Conservation (phyloP, 1,140 invertebrate genomes). For the Telenomus remus region DNA sequence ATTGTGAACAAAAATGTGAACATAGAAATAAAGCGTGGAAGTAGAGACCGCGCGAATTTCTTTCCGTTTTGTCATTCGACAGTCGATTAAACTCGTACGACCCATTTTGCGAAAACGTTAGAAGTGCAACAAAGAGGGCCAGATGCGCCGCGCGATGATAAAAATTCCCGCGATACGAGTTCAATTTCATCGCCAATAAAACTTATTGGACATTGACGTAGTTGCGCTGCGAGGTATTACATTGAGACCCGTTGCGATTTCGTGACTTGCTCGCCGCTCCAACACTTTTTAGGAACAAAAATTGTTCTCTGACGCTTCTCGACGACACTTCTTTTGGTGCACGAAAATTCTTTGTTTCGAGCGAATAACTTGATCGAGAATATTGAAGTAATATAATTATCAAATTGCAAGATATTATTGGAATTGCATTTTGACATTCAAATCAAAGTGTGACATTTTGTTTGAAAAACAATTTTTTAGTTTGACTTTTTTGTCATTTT, state of each 20-base stretch:
- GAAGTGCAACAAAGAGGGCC: slow-evolving; percentile 11
- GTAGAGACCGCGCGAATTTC: slow-evolving; percentile 1
- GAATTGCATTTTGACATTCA: no score
- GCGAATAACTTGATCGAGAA: no score
- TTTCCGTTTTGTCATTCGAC: slow-evolving; percentile 39
- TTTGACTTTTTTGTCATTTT: no score
- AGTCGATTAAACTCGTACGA: slow-evolving; percentile 51
- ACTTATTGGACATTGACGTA: slow-evolving; percentile 38
- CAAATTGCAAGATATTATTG: no score
- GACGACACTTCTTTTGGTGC: slow-evolving; percentile 7
- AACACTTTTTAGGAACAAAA: slow-evolving; percentile 25
- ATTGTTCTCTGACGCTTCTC: background rate
- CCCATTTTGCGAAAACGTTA: slow-evolving; percentile 32
- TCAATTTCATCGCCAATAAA: slow-evolving; percentile 53
- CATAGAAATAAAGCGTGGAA: no score
- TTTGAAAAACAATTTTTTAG: no score
- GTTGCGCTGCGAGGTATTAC: slow-evolving; percentile 31
- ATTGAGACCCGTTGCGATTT: slow-evolving; percentile 2
- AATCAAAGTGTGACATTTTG: no score
- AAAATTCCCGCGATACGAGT: slow-evolving; percentile 41
- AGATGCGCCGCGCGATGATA: slow-evolving; percentile 20
- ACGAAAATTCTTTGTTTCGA: background rate
- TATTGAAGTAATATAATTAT: no score
- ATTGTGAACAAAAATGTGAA: no score
- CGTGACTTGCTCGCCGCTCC: slow-evolving; percentile 12